These are phyloP conservation scores for Pristionchus japonicus DNA, from an alignment of 2,888 invertebrate genomes.

Conservation along the genomic window DNA sequence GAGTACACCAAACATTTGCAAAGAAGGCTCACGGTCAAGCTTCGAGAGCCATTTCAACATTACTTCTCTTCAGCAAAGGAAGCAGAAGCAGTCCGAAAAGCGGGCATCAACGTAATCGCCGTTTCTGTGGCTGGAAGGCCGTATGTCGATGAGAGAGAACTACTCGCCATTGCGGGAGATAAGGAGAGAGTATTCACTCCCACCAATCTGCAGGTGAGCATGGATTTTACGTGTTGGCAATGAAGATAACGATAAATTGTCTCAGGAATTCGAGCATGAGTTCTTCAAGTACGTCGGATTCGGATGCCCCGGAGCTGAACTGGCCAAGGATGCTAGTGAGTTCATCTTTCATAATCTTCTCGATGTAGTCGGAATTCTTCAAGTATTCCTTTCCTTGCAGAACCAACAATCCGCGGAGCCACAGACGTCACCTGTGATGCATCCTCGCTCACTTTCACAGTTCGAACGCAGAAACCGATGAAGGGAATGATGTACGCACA, in stretches of 20 bases:
- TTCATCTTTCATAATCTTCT: neutral
- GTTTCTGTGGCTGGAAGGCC: slow-evolving; percentile 66
- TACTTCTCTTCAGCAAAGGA: neutral
- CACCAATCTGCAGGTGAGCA: slow-evolving; percentile 60
- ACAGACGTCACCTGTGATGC: slow-evolving; percentile 70
- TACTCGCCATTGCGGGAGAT: slow-evolving; percentile 65
- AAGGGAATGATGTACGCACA: slow-evolving; percentile 71
- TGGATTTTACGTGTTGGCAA: neutral
- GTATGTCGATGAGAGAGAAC: slow-evolving; percentile 68
- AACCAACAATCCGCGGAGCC: slow-evolving; percentile 69
- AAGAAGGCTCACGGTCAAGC: too few relatives aligned
- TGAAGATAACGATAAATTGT: neutral
- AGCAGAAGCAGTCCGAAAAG: slow-evolving; percentile 39
- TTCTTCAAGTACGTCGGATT: slow-evolving; percentile 72
- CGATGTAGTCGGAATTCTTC: neutral
- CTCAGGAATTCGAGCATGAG: slow-evolving; percentile 67
- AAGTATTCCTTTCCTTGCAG: slow-evolving; percentile 49
- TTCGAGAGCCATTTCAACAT: neutral
- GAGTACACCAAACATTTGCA: neutral
- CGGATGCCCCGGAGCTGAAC: slow-evolving; percentile 68
- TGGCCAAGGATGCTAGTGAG: slow-evolving; percentile 67
- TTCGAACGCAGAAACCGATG: slow-evolving; percentile 70
- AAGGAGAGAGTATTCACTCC: slow-evolving; percentile 67
- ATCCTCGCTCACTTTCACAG: slow-evolving; percentile 68
- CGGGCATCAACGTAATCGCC: slow-evolving; percentile 66